Evolutionary conservation across 2,888 invertebrate genomes (phyloP).

Genomic region (Herminia tarsipennalis): DNA sequence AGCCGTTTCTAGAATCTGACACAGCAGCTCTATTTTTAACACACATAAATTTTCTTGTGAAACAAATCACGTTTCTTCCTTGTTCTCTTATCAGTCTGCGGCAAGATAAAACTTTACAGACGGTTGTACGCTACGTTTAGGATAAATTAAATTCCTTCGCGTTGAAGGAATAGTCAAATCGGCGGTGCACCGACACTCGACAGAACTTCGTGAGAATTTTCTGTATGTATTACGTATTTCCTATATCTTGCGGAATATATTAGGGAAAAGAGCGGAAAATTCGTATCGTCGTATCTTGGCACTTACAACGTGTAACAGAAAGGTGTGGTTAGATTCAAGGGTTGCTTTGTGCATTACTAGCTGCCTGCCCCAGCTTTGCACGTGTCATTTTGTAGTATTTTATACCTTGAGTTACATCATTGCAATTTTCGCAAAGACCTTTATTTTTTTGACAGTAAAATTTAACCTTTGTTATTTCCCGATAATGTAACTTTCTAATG

Average conservation of each 20-base stretch:
- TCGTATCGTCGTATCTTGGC: too few relatives aligned
- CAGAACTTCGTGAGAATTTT: constrained; percentile 28
- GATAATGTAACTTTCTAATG: too few relatives aligned
- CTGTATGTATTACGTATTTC: constrained; percentile 11
- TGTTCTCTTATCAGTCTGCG: constrained; percentile 49
- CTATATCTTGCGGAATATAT: constrained; percentile 6
- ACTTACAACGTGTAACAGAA: too few relatives aligned
- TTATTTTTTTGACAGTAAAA: too few relatives aligned
- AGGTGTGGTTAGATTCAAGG: too few relatives aligned
- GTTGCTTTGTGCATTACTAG: too few relatives aligned
- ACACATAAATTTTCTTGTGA: constrained; percentile 30
- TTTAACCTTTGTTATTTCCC: too few relatives aligned
- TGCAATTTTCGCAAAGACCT: too few relatives aligned
- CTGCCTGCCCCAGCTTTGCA: too few relatives aligned
- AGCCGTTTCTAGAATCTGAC: constrained; percentile 7
- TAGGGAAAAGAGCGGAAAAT: not conserved
- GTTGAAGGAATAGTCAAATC: constrained; percentile 50
- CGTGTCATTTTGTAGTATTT: too few relatives aligned
- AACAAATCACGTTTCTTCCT: constrained; percentile 44
- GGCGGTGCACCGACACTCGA: constrained; percentile 21
- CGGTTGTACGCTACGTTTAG: constrained; percentile 44
- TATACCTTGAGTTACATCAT: too few relatives aligned
- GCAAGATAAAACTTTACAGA: constrained; percentile 56
- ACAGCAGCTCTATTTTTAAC: constrained; percentile 18
- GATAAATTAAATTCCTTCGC: constrained; percentile 59